Conservation (phyloP, 2,113 vertebrate genomes). For the Spilogale gracilis region DNA sequence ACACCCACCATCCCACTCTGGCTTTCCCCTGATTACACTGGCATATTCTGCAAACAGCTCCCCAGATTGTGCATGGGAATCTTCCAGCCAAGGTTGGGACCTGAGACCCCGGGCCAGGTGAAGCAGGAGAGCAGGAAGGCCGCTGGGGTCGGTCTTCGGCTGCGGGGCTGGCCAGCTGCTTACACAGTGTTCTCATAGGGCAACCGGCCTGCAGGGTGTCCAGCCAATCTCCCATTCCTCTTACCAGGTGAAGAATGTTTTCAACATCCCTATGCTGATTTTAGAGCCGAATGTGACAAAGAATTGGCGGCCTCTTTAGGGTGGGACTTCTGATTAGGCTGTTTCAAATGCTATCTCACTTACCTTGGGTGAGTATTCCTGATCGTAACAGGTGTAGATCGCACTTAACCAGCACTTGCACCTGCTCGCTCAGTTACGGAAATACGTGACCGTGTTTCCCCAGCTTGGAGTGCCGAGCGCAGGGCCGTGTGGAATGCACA, state of each 20-base stretch:
- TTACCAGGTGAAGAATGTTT: not conserved
- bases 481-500: too few species aligned
- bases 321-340: not conserved
- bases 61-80: not conserved
- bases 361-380: not conserved
- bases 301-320: not conserved
- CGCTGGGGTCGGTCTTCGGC: not conserved
- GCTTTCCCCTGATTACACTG: not conserved
- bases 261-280: not conserved
- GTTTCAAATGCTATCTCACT: not conserved
- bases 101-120: accelerated
- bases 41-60: not conserved
- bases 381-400: too few species aligned
- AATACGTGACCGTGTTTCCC: not conserved
- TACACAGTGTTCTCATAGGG: not conserved
- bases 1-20: accelerated
- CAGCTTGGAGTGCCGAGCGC: not conserved
- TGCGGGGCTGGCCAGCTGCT: not conserved
- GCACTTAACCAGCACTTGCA: too few species aligned
- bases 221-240: not conserved
- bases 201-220: not conserved
- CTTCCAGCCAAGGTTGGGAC: too few species aligned
- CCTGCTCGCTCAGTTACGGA: not conserved
- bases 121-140: not conserved
- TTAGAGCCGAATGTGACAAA: not conserved